These are phyloP conservation scores for Solenopsis invicta DNA, from an alignment of 1,140 invertebrate species.

Conservation along the genomic window DNA sequence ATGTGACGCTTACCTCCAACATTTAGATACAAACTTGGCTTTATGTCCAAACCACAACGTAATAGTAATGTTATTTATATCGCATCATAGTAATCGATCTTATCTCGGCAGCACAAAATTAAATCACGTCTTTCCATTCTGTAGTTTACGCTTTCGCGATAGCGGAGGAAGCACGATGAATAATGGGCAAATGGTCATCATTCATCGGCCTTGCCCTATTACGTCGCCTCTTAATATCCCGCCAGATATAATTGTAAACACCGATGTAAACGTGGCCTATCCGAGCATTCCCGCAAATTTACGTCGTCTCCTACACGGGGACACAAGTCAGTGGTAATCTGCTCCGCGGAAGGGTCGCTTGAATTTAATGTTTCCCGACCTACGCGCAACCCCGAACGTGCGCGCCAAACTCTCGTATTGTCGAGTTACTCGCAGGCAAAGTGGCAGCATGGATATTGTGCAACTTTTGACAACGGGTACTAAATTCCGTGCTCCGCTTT, in stretches of 20 bases:
- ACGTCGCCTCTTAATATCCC: slow-evolving; percentile 37
- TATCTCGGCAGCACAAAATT: background rate
- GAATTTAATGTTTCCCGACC: slow-evolving; percentile 55
- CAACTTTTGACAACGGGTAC: slow-evolving; percentile 56
- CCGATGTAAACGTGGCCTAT: slow-evolving; percentile 46
- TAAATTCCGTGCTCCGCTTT: slow-evolving; percentile 41
- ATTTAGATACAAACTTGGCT: background rate
- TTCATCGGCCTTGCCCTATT: slow-evolving; percentile 3
- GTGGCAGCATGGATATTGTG: slow-evolving; percentile 54
- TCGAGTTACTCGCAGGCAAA: slow-evolving; percentile 56
- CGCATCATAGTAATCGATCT: slow-evolving; percentile 3
- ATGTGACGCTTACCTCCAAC: background rate
- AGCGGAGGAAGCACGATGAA: background rate
- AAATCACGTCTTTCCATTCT: slow-evolving; percentile 23
- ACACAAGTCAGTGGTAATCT: slow-evolving; percentile 32
- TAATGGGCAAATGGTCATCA: slow-evolving; percentile 13
- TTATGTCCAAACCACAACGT: background rate
- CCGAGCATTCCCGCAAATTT: slow-evolving; percentile 48
- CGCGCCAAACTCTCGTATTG: slow-evolving; percentile 50
- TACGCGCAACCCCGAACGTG: background rate
- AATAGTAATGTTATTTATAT: slow-evolving; percentile 1
- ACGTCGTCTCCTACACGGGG: background rate
- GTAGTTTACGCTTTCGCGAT: background rate
- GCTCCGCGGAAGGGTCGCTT: slow-evolving; percentile 1
- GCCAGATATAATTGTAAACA: slow-evolving; percentile 51